These are phyloP conservation scores for Elephantulus edwardii DNA, from an alignment of 2,113 vertebrate species.

Conservation along the genomic window DNA sequence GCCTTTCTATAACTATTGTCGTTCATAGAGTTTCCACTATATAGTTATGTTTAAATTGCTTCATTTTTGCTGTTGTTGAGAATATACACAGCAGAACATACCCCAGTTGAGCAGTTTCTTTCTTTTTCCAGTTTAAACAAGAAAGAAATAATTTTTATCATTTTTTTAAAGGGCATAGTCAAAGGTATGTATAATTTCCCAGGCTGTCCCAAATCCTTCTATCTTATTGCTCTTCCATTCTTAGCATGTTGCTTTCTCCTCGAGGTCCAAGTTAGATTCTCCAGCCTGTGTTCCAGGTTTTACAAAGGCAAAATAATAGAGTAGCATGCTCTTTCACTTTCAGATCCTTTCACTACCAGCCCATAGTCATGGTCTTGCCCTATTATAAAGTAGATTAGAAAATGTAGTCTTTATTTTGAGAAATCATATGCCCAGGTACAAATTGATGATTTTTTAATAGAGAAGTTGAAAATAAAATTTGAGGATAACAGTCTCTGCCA, in stretches of 20 bases:
- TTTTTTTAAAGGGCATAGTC: not conserved
- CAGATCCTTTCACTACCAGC: not conserved
- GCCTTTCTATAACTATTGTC: no score
- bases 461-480: not conserved
- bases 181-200: no score
- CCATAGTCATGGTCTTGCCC: not conserved
- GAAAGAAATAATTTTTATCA: not conserved
- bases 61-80: no score
- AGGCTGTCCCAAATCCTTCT: not conserved
- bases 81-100: no score
- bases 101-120: not conserved
- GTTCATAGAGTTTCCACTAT: no score
- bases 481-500: not conserved
- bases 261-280: not conserved
- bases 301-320: not conserved
- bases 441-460: not conserved
- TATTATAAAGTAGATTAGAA: not conserved
- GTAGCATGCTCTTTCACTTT: not conserved
- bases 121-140: not conserved
- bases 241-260: not conserved
- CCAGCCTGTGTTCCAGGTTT: not conserved
- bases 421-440: not conserved
- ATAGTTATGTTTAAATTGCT: no score
- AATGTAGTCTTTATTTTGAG: no score
- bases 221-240: not conserved